These are phyloP conservation scores for Acronicta leporina DNA, from an alignment of 2,888 invertebrate species.

Conservation along the genomic window DNA sequence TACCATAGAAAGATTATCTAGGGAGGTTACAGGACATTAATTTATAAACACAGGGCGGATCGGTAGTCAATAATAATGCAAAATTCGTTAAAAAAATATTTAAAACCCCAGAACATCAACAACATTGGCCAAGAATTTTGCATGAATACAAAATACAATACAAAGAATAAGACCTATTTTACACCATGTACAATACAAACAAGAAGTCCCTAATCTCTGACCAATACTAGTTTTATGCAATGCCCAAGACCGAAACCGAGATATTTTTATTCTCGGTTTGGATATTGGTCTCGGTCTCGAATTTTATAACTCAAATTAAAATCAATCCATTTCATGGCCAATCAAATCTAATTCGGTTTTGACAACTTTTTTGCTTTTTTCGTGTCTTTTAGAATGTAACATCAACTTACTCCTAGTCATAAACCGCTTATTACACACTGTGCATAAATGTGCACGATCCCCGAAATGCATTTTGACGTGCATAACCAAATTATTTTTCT, in stretches of 20 bases:
- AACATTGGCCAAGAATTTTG: background rate
- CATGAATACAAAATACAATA: background rate
- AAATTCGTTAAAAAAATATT: no score
- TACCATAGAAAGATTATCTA: no score
- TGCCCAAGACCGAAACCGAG: no score
- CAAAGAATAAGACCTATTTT: background rate
- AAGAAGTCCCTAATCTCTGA: no score
- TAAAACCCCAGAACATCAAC: no score
- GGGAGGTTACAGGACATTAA: no score
- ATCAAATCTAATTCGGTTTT: slow-evolving; percentile 50
- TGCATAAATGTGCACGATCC: slow-evolving; percentile 72
- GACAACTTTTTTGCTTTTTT: slow-evolving; percentile 68
- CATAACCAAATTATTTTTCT: slow-evolving; percentile 81
- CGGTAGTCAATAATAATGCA: no score
- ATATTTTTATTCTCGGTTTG: no score
- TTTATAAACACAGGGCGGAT: no score
- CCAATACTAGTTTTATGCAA: no score
- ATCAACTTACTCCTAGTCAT: slow-evolving; percentile 75
- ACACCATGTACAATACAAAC: background rate
- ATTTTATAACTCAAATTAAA: background rate
- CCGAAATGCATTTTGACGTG: slow-evolving; percentile 79
- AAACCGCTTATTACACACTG: slow-evolving; percentile 73
- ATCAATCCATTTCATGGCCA: slow-evolving; percentile 27
- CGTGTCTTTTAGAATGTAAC: slow-evolving; percentile 73
- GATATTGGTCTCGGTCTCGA: no score